Evolutionary conservation across 2,113 vertebrate species (phyloP).

Genomic region (Heterochromis multidens): DNA sequence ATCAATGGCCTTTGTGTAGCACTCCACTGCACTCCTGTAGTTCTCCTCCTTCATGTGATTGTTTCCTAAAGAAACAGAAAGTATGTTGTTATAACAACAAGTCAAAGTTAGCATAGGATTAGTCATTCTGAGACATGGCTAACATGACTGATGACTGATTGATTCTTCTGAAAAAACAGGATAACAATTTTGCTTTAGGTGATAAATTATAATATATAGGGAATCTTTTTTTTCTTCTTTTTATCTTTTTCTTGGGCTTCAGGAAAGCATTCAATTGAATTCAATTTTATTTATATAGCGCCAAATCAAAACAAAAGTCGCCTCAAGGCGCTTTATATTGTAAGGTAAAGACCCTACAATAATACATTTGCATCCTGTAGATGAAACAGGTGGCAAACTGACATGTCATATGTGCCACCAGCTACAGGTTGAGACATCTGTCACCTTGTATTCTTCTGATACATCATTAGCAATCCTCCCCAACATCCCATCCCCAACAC

Average conservation of each 20-base stretch:
- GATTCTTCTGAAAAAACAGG: neutral
- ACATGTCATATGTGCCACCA: neutral
- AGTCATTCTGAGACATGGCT: too few species aligned
- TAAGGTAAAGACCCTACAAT: too few species aligned
- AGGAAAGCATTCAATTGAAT: neutral
- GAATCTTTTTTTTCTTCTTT: neutral
- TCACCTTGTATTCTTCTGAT: too few species aligned
- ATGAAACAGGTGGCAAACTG: neutral
- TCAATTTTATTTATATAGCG: too few species aligned
- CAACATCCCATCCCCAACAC: neutral
- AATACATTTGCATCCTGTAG: neutral
- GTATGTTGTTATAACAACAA: neutral
- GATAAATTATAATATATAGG: neutral
- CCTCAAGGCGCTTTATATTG: too few species aligned
- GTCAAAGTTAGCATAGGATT: neutral
- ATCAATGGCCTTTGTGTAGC: constrained; percentile 91
- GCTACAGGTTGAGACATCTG: neutral
- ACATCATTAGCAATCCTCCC: too few species aligned
- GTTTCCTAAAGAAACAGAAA: constrained; percentile 80
- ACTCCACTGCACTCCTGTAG: constrained; percentile 89
- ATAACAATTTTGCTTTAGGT: neutral
- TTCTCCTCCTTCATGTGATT: constrained; percentile 99
- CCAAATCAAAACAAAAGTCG: too few species aligned
- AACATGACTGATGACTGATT: neutral
- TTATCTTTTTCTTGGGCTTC: neutral